Percentiles rank a stretch among this genome's conserved stretches.
Evolutionary conservation across 64 coral and sea anemone species (phyloP).

Genomic region (Pocillopora verrucosa): DNA sequence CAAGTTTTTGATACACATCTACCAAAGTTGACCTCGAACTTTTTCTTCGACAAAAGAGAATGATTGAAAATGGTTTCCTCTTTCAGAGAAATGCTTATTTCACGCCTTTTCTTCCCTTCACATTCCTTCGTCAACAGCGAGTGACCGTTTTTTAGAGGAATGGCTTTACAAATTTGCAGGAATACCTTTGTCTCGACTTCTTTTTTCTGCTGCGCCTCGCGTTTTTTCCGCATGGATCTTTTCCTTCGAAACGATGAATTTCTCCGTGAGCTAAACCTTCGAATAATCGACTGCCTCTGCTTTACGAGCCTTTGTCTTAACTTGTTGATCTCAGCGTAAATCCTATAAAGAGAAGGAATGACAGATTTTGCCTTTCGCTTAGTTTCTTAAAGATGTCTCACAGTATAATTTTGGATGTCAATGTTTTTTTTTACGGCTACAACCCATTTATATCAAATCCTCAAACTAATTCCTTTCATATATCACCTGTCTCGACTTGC

Average conservation of each 20-base stretch:
- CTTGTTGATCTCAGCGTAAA: slow-evolving; percentile 27
- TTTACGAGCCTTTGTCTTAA: slow-evolving; percentile 4
- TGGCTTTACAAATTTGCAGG: neutral
- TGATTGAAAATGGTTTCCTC: too few species aligned
- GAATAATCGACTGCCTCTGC: slow-evolving; percentile 6
- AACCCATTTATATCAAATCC: too few species aligned
- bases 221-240: slow-evolving; percentile 23
- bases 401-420: too few species aligned
- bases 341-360: neutral
- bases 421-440: too few species aligned
- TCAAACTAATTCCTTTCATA: neutral
- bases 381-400: too few species aligned
- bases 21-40: too few species aligned
- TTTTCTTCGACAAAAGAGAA: too few species aligned
- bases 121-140: too few species aligned
- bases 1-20: too few species aligned
- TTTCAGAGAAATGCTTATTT: too few species aligned
- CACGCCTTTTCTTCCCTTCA: too few species aligned
- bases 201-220: slow-evolving; percentile 8
- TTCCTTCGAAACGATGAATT: slow-evolving; percentile 30
- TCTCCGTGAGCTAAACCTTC: slow-evolving; percentile 32
- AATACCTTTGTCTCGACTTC: neutral
- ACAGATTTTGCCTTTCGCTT: neutral
- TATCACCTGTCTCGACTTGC: slow-evolving; percentile 35
- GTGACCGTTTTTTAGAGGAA: too few species aligned